Evolutionary conservation across 2,113 vertebrate genomes (phyloP).

Genomic region (Mastomys coucha): DNA sequence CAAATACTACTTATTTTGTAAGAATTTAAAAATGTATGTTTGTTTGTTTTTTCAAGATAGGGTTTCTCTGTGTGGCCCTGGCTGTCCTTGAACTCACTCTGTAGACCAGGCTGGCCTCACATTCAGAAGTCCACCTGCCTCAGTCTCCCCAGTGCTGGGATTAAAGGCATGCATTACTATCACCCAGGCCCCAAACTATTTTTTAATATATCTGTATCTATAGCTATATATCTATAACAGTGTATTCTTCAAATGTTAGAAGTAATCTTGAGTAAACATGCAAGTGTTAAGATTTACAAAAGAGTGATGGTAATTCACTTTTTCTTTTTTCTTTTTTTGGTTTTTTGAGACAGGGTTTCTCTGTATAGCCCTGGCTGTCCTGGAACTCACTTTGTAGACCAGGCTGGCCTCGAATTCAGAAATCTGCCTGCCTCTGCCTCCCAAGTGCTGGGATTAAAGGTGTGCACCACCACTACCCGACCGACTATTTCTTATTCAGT

Average conservation of each 20-base stretch:
- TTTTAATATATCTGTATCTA: too few species aligned
- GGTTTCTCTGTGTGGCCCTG: neutral
- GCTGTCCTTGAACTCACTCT: neutral
- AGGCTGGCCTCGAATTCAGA: too few species aligned
- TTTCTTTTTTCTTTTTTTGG: too few species aligned
- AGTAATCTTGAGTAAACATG: neutral
- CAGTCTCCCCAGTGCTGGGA: neutral
- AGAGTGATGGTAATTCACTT: neutral
- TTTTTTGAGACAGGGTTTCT: too few species aligned
- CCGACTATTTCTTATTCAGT: neutral
- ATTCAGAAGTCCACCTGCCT: neutral
- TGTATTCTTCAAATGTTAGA: neutral
- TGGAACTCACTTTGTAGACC: too few species aligned
- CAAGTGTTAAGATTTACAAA: neutral
- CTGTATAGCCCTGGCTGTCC: too few species aligned
- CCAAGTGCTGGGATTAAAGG: too few species aligned
- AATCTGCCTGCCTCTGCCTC: too few species aligned
- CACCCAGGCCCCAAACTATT: neutral
- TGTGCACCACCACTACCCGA: too few species aligned
- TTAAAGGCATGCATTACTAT: neutral
- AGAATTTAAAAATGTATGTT: neutral
- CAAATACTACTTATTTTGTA: neutral
- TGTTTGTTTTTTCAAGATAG: neutral
- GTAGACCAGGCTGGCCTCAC: neutral
- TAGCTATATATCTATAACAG: too few species aligned